These are phyloP conservation scores for Synanthedon myopaeformis DNA, from an alignment of 2,888 invertebrate genomes.

Conservation along the genomic window DNA sequence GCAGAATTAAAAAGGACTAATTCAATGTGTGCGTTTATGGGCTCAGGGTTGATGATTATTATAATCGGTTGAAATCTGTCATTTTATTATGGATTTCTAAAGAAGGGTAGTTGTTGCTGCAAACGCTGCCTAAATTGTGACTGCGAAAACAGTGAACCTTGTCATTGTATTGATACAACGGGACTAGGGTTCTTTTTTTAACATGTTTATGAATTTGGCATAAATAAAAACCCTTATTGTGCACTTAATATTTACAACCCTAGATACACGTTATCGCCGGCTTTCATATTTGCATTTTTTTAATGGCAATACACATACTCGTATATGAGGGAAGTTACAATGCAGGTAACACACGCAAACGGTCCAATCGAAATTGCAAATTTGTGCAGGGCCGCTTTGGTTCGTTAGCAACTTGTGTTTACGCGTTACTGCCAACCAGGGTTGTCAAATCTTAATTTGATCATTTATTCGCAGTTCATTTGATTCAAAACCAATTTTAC, in stretches of 20 bases:
- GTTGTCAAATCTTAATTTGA: conserved; percentile 55
- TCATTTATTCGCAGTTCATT: conserved; percentile 41
- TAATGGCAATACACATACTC: conserved; percentile 21
- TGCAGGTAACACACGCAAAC: conserved; percentile 45
- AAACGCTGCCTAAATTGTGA: too few species aligned
- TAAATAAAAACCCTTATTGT: neutral
- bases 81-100: too few species aligned
- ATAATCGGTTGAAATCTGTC: too few species aligned
- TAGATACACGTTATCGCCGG: conserved; percentile 2
- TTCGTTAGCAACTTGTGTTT: conserved; percentile 70
- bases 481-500: conserved; percentile 19
- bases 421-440: conserved; percentile 58
- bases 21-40: too few species aligned
- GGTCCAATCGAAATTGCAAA: conserved; percentile 69
- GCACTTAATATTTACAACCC: too few species aligned
- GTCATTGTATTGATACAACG: too few species aligned
- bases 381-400: conserved; percentile 64
- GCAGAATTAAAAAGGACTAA: too few species aligned
- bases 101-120: too few species aligned
- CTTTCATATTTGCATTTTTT: conserved; percentile 20
- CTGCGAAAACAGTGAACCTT: too few species aligned
- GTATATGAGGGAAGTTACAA: conserved; percentile 10
- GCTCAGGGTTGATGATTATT: too few species aligned
- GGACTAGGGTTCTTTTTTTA: too few species aligned
- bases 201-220: too few species aligned